Conservation (phyloP, 92 coral and sea anemone genomes). For the Paragorgia papillata region DNA sequence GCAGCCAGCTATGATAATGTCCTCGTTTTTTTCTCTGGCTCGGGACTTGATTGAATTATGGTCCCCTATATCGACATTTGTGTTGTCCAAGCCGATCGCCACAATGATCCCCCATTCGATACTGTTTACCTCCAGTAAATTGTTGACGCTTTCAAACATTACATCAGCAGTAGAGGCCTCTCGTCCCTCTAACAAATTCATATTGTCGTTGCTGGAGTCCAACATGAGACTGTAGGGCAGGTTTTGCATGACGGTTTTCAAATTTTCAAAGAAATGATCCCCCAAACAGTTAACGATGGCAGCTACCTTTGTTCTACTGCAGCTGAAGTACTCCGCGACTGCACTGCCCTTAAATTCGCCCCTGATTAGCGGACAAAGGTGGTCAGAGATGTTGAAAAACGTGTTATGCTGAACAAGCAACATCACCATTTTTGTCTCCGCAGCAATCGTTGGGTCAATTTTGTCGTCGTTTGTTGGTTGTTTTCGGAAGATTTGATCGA, state of each 20-base stretch:
- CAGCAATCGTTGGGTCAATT: slow-evolving; percentile 45
- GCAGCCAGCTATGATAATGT: slow-evolving; percentile 57
- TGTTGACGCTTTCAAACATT: slow-evolving; percentile 57
- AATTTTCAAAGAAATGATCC: background rate
- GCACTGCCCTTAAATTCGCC: slow-evolving; percentile 60
- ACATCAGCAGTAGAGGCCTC: slow-evolving; percentile 53
- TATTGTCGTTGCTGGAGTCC: slow-evolving; percentile 53
- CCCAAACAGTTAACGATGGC: slow-evolving; percentile 47
- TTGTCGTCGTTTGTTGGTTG: background rate
- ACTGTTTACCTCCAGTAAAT: slow-evolving; percentile 34
- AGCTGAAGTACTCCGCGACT: slow-evolving; percentile 61
- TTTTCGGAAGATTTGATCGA: slow-evolving; percentile 43
- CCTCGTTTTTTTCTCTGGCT: slow-evolving; percentile 48
- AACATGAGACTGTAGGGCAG: slow-evolving; percentile 54
- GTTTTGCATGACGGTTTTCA: slow-evolving; percentile 29
- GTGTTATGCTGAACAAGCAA: slow-evolving; percentile 61
- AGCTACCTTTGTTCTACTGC: slow-evolving; percentile 55
- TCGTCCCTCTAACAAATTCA: slow-evolving; percentile 48
- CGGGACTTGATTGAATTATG: slow-evolving; percentile 60
- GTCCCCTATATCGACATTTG: slow-evolving; percentile 64
- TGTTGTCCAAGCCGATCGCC: slow-evolving; percentile 66
- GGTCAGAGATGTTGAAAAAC: slow-evolving; percentile 63
- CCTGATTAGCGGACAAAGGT: slow-evolving; percentile 49
- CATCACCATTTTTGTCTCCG: slow-evolving; percentile 56
- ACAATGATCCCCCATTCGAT: slow-evolving; percentile 49